phyloP scores from a whole-genome alignment of 2,113 vertebrate genomes.

The Amphiprion percula region DNA sequence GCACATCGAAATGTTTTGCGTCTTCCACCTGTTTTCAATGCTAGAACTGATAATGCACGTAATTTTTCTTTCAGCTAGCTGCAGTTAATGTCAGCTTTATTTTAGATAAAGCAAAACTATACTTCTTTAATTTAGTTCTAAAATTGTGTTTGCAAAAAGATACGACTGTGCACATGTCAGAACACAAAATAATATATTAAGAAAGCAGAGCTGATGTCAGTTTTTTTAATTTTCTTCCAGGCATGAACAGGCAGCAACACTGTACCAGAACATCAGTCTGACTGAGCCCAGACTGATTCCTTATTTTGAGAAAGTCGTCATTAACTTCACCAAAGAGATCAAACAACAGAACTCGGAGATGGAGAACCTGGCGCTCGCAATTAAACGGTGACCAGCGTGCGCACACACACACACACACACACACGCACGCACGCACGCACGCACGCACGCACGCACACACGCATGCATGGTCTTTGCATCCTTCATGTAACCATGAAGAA shows the following conservation, averaged over 20 bases:
- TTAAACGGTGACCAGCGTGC: conserved; percentile 88
- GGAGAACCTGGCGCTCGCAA: conserved; percentile 93
- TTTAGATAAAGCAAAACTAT: too few species aligned
- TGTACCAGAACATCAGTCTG: conserved; percentile 95
- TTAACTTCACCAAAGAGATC: conserved; percentile 93
- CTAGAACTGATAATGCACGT: not conserved
- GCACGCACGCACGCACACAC: not conserved
- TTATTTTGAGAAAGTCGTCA: conserved; percentile 91
- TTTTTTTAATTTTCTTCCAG: conserved; percentile 76
- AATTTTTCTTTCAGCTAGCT: too few species aligned
- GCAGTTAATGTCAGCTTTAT: too few species aligned
- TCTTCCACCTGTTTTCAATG: not conserved
- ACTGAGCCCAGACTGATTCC: conserved; percentile 92
- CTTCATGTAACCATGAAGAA: not conserved
- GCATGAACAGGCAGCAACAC: conserved; percentile 88
- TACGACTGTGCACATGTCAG: not conserved
- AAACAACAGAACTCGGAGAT: conserved; percentile 93
- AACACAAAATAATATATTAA: not conserved
- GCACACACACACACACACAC: not conserved
- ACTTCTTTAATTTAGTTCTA: too few species aligned
- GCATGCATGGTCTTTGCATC: too few species aligned
- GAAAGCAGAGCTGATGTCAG: not conserved
- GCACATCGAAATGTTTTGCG: not conserved
- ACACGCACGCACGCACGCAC: not conserved
- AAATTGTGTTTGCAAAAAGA: conserved; percentile 1